Percentiles rank a stretch among this genome's conserved stretches.
Conservation (phyloP, 2,888 invertebrate species). For the Saturnia japonica region DNA sequence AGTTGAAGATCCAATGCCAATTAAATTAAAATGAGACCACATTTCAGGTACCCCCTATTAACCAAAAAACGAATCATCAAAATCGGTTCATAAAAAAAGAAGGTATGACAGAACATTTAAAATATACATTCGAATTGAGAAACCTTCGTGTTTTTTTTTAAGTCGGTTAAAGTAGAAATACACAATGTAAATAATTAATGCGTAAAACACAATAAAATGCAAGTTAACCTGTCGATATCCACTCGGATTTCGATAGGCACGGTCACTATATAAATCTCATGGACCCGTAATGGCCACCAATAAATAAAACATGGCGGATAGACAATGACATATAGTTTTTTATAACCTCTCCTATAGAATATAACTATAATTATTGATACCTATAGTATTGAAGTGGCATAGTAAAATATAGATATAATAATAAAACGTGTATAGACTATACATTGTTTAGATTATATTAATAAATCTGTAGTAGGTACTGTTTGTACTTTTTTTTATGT, state of each 20-base stretch:
- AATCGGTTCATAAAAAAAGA: too few relatives aligned
- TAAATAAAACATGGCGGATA: slow-evolving; percentile 23
- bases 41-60: too few relatives aligned
- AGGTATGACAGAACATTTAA: too few relatives aligned
- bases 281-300: slow-evolving; percentile 22
- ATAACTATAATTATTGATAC: background rate
- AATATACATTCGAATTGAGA: too few relatives aligned
- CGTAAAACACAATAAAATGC: background rate
- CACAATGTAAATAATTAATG: background rate
- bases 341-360: slow-evolving; percentile 10
- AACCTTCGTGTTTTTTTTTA: too few relatives aligned
- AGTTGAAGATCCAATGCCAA: too few relatives aligned
- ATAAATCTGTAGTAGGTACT: too few relatives aligned
- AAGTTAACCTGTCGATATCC: slow-evolving; percentile 12
- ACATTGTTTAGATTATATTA: background rate
- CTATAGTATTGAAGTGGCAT: too few relatives aligned
- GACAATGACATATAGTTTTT: slow-evolving; percentile 22
- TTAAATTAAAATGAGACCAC: too few relatives aligned
- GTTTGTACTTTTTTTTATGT: too few relatives aligned
- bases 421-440: background rate
- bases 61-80: too few relatives aligned
- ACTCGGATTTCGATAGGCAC: background rate
- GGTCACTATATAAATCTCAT: slow-evolving; percentile 18
- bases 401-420: background rate
- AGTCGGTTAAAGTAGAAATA: background rate